Evolutionary conservation across 2,888 invertebrate species (phyloP).

Genomic region (Oligia fasciuncula): DNA sequence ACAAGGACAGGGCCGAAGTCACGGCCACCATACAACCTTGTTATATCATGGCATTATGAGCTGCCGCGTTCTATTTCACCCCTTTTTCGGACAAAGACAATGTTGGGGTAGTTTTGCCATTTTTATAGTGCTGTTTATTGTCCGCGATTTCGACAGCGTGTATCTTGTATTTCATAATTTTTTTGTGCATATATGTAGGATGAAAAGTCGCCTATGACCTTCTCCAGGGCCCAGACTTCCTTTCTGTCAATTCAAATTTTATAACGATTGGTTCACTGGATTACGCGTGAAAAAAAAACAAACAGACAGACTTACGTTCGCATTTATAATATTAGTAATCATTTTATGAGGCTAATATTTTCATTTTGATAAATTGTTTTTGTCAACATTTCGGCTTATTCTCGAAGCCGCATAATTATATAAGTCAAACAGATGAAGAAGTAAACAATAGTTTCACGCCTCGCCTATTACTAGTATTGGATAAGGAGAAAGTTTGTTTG

Average conservation of each 20-base stretch:
- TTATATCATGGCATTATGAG: constrained; percentile 29
- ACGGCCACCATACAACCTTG: constrained; percentile 59
- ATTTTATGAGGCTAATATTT: neutral
- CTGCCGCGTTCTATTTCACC: constrained; percentile 27
- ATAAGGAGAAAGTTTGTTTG: constrained; percentile 29
- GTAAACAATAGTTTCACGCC: constrained; percentile 11
- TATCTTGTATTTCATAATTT: neutral
- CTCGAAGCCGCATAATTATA: neutral
- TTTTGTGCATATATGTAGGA: neutral
- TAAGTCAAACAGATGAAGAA: constrained; percentile 4
- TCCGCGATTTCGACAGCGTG: neutral
- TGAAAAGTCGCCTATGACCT: too few relatives aligned
- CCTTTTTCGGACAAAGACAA: neutral
- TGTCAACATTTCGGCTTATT: neutral
- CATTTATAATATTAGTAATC: neutral
- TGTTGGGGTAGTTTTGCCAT: neutral
- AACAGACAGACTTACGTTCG: neutral
- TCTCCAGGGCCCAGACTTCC: neutral
- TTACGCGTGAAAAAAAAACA: neutral
- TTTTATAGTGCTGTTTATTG: neutral
- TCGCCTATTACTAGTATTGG: neutral
- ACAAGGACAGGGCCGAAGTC: constrained; percentile 52
- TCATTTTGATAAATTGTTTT: neutral
- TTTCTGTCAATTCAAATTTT: neutral
- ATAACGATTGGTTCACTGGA: neutral